Percentiles rank a stretch among this genome's conserved stretches.
Evolutionary conservation across 2,113 vertebrate genomes (phyloP).

Genomic region (Empidonax alnorum): DNA sequence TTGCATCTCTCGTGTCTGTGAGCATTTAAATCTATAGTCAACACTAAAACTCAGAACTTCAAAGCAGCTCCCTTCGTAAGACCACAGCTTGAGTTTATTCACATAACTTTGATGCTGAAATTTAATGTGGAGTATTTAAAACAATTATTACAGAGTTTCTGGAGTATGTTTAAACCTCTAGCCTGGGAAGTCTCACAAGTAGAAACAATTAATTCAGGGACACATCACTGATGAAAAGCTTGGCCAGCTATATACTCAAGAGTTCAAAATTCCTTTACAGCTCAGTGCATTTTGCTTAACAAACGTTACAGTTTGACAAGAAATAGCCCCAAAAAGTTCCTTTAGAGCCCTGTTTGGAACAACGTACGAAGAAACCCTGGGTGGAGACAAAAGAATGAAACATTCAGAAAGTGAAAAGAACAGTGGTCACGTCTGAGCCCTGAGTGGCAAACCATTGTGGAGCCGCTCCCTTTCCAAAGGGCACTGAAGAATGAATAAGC

Average conservation of each 20-base stretch:
- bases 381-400: constrained; percentile 39
- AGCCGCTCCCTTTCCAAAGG: constrained; percentile 5
- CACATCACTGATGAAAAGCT: constrained; percentile 32
- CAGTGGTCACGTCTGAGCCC: constrained; percentile 44
- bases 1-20: background rate
- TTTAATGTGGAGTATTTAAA: background rate
- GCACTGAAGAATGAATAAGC: constrained; percentile 62
- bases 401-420: constrained; percentile 62
- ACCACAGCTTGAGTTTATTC: background rate
- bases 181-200: background rate
- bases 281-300: constrained; percentile 56
- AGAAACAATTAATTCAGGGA: constrained; percentile 50
- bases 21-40: background rate
- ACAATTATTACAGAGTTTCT: background rate
- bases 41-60: background rate
- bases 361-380: constrained; percentile 22
- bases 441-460: constrained; percentile 54
- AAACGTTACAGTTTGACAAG: constrained; percentile 48
- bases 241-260: background rate
- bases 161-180: background rate
- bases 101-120: background rate
- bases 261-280: constrained; percentile 64
- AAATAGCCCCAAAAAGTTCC: constrained; percentile 44
- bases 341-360: constrained; percentile 34
- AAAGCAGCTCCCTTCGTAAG: background rate